phyloP scores from a whole-genome alignment of 2,888 invertebrate genomes.

The Troglohyphantes excavatus region DNA sequence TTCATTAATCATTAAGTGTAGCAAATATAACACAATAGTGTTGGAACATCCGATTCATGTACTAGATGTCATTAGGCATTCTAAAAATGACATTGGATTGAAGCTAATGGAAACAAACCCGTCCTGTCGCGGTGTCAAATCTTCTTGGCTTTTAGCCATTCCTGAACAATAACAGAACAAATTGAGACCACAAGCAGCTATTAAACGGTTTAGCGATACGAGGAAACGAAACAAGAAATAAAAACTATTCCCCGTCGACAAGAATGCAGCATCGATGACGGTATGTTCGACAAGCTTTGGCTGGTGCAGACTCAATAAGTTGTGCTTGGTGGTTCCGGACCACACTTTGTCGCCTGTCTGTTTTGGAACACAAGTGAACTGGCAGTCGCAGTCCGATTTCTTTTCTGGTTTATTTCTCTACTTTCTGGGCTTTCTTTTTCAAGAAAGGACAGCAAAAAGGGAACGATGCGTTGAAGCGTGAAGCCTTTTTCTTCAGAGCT shows the following conservation, averaged over 20 bases:
- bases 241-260: not conserved
- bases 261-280: conserved; percentile 12
- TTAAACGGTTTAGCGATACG: conserved; percentile 7
- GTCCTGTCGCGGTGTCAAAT: not conserved
- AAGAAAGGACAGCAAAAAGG: not conserved
- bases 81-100: conserved; percentile 4
- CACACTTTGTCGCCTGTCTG: conserved; percentile 30
- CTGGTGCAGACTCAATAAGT: conserved; percentile 30
- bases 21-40: not conserved
- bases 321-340: conserved; percentile 23
- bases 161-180: conserved; percentile 12
- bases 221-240: conserved; percentile 22
- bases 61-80: conserved; percentile 20
- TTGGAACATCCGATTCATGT: not conserved
- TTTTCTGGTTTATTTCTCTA: conserved; percentile 27
- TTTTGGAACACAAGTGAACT: conserved; percentile 41
- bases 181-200: conserved; percentile 34
- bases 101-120: conserved; percentile 12
- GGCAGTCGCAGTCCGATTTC: conserved; percentile 40
- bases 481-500: conserved; percentile 14
- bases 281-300: conserved; percentile 48
- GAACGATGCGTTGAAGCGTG: conserved; percentile 28
- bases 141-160: conserved; percentile 49
- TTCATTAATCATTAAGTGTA: conserved; percentile 18
- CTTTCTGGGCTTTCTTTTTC: conserved; percentile 22